Conservation (phyloP, 23 tunicate species). For the Oikopleura albicans region DNA sequence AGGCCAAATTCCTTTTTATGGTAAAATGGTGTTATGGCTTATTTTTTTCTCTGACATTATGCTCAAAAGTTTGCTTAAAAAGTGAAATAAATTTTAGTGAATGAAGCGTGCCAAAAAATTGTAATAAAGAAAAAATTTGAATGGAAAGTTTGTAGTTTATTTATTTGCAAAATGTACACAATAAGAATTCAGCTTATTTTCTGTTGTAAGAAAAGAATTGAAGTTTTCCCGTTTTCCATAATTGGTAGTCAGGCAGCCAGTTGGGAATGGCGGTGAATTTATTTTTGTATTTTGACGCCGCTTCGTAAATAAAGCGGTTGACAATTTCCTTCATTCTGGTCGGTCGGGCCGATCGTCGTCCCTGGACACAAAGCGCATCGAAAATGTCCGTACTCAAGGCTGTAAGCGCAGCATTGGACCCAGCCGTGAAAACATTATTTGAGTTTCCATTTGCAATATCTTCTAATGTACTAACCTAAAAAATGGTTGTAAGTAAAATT, state of each 20-base stretch:
- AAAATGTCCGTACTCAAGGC: not conserved
- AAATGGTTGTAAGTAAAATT: no score
- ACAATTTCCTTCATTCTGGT: not conserved
- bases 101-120: no score
- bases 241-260: not conserved
- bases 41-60: no score
- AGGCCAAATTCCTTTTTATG: no score
- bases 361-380: not conserved
- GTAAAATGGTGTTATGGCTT: no score
- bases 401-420: not conserved
- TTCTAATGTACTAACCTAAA: not conserved
- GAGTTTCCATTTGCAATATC: not conserved
- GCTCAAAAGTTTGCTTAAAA: no score
- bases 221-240: not conserved
- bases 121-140: no score
- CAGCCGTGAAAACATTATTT: not conserved
- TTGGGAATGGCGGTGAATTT: not conserved
- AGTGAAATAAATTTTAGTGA: no score
- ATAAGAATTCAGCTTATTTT: no score
- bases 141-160: no score
- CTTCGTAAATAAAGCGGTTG: not conserved
- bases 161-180: no score
- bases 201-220: not conserved
- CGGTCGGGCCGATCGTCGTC: not conserved
- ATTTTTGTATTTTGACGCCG: constrained; percentile 18